Percentiles rank a stretch among this genome's conserved stretches.
Conservation (phyloP, 2,797 vertebrate species). For the Trichosurus vulpecula region DNA sequence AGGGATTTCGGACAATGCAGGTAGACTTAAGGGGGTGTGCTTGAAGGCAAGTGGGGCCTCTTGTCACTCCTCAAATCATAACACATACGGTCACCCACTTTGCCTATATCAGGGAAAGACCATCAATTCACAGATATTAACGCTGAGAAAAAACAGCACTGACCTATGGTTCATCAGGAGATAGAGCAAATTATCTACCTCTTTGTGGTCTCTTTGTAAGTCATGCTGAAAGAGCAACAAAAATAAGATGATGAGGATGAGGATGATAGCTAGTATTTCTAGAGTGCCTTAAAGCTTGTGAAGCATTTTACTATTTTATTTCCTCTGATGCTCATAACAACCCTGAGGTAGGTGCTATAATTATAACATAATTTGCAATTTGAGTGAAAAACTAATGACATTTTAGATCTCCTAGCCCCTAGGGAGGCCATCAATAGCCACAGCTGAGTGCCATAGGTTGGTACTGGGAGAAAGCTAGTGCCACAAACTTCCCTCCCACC, state of each 20-base stretch:
- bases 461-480: not conserved
- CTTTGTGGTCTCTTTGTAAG: not conserved
- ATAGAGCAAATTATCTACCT: not conserved
- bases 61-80: not conserved
- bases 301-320: not conserved
- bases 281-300: not conserved
- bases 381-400: not conserved
- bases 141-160: not conserved
- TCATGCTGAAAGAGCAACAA: not conserved
- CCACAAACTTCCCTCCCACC: not conserved
- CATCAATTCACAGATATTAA: not conserved
- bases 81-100: not conserved
- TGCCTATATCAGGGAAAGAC: not conserved
- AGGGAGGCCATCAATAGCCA: not conserved
- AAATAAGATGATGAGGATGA: not conserved
- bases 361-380: not conserved
- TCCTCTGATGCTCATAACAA: not conserved
- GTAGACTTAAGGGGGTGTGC: not conserved
- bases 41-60: not conserved
- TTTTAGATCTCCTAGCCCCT: not conserved
- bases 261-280: not conserved
- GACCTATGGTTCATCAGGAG: not conserved
- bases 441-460: not conserved
- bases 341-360: not conserved
- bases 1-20: not conserved